Conservation (phyloP, 1,140 invertebrate species). For the Delia radicum region DNA sequence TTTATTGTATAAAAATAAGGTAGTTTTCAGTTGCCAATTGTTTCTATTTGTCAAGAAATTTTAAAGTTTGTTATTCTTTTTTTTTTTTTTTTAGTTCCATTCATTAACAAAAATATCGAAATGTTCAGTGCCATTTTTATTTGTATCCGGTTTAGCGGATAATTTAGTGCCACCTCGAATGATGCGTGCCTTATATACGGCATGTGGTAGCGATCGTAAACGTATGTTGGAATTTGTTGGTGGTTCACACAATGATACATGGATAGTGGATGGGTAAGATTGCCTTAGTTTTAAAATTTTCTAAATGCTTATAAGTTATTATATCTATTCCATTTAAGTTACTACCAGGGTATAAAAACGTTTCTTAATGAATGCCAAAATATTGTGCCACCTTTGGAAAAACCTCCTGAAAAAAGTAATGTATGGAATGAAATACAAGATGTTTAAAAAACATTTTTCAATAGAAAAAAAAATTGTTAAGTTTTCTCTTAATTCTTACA, state of each 20-base stretch:
- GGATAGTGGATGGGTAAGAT: conserved; percentile 61
- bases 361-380: conserved; percentile 60
- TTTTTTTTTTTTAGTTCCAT: conserved; percentile 65
- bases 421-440: conserved; percentile 41
- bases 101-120: conserved; percentile 70
- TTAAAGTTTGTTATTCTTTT: conserved; percentile 27
- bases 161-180: conserved; percentile 79
- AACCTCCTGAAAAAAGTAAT: conserved; percentile 49
- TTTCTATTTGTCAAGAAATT: conserved; percentile 34
- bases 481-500: not conserved
- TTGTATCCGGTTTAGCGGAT: conserved; percentile 81
- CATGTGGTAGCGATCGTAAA: conserved; percentile 71
- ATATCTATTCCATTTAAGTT: conserved; percentile 58
- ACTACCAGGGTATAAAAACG: conserved; percentile 62
- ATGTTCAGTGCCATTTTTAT: conserved; percentile 70
- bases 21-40: too few relatives aligned
- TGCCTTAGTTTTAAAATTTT: not conserved
- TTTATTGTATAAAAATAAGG: conserved; percentile 82
- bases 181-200: conserved; percentile 76
- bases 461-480: not conserved
- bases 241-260: conserved; percentile 88
- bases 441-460: conserved; percentile 14
- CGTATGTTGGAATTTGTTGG: conserved; percentile 70
- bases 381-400: conserved; percentile 41
- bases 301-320: conserved; percentile 1